A percentile compares a stretch with the other conserved stretches of the same genome.
Conservation (phyloP, 2,888 invertebrate species). For the Lycophotia porphyrea region DNA sequence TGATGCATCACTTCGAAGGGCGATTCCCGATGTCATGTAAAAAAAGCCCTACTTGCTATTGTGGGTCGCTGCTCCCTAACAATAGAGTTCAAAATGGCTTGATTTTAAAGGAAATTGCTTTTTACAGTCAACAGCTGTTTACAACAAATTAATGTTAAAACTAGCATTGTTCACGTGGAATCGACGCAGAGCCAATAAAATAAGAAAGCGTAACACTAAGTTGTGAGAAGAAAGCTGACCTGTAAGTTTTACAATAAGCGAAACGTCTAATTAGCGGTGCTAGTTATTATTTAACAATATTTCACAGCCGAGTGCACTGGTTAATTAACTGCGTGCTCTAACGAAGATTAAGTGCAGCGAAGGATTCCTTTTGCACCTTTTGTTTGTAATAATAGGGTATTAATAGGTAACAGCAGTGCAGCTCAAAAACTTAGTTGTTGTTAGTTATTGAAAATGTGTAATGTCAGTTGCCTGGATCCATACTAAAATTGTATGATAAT, state of each 20-base stretch:
- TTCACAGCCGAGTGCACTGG: slow-evolving; percentile 69
- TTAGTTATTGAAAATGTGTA: slow-evolving; percentile 4
- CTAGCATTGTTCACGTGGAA: slow-evolving; percentile 63
- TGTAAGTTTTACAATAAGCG: slow-evolving; percentile 71
- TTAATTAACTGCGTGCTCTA: slow-evolving; percentile 65
- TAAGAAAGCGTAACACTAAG: slow-evolving; percentile 68
- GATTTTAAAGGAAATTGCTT: slow-evolving; percentile 22
- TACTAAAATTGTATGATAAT: not conserved
- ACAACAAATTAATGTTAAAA: slow-evolving; percentile 52
- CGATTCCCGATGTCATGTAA: slow-evolving; percentile 61
- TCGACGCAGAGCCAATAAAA: slow-evolving; percentile 61
- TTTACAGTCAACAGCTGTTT: slow-evolving; percentile 67
- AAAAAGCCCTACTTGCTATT: slow-evolving; percentile 46
- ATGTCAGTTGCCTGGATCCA: not conserved
- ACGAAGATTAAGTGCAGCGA: slow-evolving; percentile 54
- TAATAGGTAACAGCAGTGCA: slow-evolving; percentile 7
- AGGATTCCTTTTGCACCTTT: slow-evolving; percentile 2
- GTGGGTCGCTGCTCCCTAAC: slow-evolving; percentile 40
- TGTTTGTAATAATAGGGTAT: not conserved
- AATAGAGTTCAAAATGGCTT: slow-evolving; percentile 54
- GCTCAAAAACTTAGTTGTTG: not conserved
- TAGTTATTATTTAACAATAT: slow-evolving; percentile 72
- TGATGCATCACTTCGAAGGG: slow-evolving; percentile 78
- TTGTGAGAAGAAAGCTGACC: slow-evolving; percentile 62
- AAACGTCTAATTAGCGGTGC: slow-evolving; percentile 70